These are phyloP conservation scores for Agonum fuliginosum DNA, from an alignment of 2,888 invertebrate genomes.

Conservation along the genomic window DNA sequence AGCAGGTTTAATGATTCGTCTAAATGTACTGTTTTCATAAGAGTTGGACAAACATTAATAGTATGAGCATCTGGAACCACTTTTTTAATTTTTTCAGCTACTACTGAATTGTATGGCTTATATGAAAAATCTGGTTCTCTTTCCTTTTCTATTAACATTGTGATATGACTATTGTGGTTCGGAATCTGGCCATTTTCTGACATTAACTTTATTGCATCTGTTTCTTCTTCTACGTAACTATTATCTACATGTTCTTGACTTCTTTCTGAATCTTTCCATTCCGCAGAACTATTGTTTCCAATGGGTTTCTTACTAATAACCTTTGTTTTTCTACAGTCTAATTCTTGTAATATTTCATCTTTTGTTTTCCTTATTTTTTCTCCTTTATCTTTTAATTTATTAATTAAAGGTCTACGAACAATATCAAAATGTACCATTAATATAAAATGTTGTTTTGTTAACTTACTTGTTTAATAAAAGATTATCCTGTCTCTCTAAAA, in stretches of 20 bases:
- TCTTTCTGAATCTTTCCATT: constrained; percentile 25
- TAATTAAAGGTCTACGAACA: constrained; percentile 43
- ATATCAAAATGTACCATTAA: constrained; percentile 2
- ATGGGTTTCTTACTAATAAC: not conserved
- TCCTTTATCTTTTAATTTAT: constrained; percentile 53
- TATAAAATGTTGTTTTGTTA: not conserved
- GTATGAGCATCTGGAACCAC: constrained; percentile 49
- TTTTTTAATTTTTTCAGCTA: constrained; percentile 50
- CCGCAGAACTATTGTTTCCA: constrained; percentile 19
- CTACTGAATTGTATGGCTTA: constrained; percentile 30
- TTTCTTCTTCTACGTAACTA: not conserved
- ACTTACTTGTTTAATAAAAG: constrained; percentile 49
- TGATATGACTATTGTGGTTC: constrained; percentile 3
- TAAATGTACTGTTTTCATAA: constrained; percentile 39
- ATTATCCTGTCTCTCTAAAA: constrained; percentile 50
- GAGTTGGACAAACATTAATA: not conserved
- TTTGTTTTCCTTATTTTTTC: constrained; percentile 35
- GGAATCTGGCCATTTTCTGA: constrained; percentile 30
- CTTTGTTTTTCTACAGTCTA: constrained; percentile 30
- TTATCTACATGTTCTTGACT: not conserved
- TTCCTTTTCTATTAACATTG: constrained; percentile 49
- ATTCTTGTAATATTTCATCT: constrained; percentile 42
- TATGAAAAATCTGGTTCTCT: constrained; percentile 44
- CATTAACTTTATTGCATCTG: constrained; percentile 41
- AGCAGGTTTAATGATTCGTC: constrained; percentile 45